A percentile compares a stretch with the other conserved stretches of the same genome.
Conservation (phyloP, 2,113 vertebrate species). For the Mesitornis unicolor region DNA sequence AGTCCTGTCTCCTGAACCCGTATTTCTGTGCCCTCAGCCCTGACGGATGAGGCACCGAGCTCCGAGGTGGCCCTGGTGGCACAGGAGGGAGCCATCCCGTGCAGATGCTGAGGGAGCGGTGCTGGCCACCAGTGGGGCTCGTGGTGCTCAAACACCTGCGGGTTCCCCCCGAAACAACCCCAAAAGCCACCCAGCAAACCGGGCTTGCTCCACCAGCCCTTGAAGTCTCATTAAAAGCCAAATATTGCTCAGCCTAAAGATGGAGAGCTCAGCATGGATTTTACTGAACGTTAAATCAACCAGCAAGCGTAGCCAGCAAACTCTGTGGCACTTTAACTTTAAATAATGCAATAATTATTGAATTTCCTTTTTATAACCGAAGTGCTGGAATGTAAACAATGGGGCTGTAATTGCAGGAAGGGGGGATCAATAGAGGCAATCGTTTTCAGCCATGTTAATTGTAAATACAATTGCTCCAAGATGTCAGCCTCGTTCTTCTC, state of each 20-base stretch:
- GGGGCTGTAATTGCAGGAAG: conserved; percentile 98
- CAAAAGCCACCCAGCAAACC: background rate
- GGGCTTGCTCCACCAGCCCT: conserved; percentile 46
- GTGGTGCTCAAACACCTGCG: no score
- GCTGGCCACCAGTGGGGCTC: no score
- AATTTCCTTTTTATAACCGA: conserved; percentile 99
- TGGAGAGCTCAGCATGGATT: conserved; percentile 80
- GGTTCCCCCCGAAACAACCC: background rate
- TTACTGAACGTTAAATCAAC: conserved; percentile 83
- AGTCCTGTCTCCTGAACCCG: no score
- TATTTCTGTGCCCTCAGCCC: no score
- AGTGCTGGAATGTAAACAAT: conserved; percentile 99
- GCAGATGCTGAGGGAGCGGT: no score
- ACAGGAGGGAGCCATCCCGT: no score
- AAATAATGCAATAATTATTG: conserved; percentile 99
- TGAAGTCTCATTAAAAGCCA: conserved; percentile 80
- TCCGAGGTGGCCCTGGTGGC: no score
- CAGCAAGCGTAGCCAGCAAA: conserved; percentile 84
- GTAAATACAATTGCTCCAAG: conserved; percentile 92
- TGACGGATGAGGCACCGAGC: no score
- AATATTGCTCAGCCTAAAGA: conserved; percentile 77
- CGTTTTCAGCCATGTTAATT: conserved; percentile 98
- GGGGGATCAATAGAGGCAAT: conserved; percentile 98
- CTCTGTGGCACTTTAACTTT: conserved; percentile 97
- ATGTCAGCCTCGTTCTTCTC: conserved; percentile 87